These are phyloP conservation scores for Ursus arctos DNA, from an alignment of 2,113 vertebrate genomes.

Conservation along the genomic window DNA sequence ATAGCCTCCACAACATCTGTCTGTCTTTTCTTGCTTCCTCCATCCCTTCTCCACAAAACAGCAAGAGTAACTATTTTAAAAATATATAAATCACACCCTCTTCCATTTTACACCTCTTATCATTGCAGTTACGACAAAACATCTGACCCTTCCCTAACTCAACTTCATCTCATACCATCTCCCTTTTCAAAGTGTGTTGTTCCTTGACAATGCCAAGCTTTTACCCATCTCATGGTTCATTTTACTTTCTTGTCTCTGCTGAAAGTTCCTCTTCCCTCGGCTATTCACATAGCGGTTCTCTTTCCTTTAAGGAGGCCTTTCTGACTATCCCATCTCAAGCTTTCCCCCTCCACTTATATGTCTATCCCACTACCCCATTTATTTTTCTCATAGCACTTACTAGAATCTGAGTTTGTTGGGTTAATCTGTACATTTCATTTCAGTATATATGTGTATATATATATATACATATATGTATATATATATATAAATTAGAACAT, in stretches of 20 bases:
- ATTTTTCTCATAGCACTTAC: not conserved
- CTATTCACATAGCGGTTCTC: not conserved
- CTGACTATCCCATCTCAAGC: not conserved
- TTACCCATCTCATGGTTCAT: not conserved
- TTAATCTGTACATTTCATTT: constrained; percentile 5
- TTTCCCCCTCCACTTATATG: not conserved
- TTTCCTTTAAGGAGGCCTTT: not conserved
- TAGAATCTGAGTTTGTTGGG: not conserved
- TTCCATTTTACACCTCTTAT: not conserved
- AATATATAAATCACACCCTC: not conserved
- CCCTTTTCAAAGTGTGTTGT: not conserved
- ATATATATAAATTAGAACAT: not conserved
- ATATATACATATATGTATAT: not conserved
- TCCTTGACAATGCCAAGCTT: not conserved
- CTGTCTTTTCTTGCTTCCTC: not conserved
- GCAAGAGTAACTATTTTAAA: not conserved
- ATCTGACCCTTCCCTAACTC: not conserved
- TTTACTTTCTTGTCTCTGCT: not conserved
- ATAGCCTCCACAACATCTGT: not conserved
- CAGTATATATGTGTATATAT: not conserved
- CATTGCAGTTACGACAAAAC: not conserved
- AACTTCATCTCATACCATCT: not conserved
- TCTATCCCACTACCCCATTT: not conserved
- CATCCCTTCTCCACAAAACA: not conserved
- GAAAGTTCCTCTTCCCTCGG: not conserved